Evolutionary conservation across 2,797 vertebrate genomes (phyloP).

Genomic region (Halcyon smyrnensis): DNA sequence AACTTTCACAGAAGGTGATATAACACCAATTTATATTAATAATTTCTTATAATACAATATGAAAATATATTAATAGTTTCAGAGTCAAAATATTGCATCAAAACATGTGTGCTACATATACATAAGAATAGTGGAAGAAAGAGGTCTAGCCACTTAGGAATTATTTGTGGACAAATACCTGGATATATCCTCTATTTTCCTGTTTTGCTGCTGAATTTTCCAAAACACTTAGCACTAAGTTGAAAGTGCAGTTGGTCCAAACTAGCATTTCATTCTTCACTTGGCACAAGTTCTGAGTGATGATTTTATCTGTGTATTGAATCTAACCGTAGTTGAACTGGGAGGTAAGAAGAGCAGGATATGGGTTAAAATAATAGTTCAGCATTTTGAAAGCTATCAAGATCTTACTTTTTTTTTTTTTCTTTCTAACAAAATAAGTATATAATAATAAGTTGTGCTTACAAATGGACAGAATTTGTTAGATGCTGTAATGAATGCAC

Average conservation of each 20-base stretch:
- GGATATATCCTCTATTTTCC: background rate
- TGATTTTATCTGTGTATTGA: background rate
- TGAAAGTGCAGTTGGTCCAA: background rate
- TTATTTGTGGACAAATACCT: background rate
- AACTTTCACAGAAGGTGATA: background rate
- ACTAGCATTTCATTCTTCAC: background rate
- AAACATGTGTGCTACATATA: background rate
- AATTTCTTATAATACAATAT: background rate
- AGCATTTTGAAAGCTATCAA: background rate
- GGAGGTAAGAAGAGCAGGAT: background rate
- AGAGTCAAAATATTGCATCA: background rate
- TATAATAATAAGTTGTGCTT: background rate
- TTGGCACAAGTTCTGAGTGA: background rate
- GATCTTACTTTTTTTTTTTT: background rate
- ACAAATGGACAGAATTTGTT: too few species aligned
- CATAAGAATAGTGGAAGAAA: background rate
- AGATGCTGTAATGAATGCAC: background rate
- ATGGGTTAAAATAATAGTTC: background rate
- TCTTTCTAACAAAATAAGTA: background rate
- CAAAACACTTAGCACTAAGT: background rate
- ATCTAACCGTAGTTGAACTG: background rate
- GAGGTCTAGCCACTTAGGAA: background rate
- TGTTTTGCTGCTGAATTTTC: background rate
- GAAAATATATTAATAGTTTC: background rate
- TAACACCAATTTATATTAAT: background rate